These are phyloP conservation scores for Gila orcuttii DNA, from an alignment of 2,113 vertebrate species.

Conservation along the genomic window DNA sequence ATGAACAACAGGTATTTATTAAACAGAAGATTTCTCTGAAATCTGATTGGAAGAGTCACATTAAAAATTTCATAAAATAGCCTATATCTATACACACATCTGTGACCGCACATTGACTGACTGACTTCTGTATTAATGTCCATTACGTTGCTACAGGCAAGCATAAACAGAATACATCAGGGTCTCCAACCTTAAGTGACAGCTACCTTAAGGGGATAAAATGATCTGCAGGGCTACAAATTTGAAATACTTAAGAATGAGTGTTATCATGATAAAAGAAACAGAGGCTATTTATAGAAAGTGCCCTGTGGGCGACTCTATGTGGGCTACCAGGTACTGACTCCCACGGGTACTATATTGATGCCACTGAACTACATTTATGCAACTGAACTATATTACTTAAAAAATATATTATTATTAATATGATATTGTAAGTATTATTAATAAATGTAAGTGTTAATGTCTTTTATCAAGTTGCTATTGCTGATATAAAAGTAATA, in stretches of 20 bases:
- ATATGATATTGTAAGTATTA: background rate
- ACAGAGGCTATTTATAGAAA: background rate
- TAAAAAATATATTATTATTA: background rate
- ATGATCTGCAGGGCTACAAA: background rate
- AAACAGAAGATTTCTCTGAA: background rate
- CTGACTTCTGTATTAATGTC: background rate
- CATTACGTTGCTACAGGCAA: background rate
- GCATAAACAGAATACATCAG: background rate
- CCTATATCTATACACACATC: background rate
- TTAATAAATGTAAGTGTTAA: no score
- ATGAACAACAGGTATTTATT: background rate
- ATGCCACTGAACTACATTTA: background rate
- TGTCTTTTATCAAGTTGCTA: background rate
- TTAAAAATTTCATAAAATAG: background rate
- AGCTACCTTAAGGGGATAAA: background rate
- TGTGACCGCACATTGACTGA: background rate
- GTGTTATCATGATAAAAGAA: background rate
- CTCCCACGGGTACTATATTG: background rate
- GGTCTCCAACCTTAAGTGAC: background rate
- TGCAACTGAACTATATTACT: background rate
- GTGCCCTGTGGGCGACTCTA: background rate
- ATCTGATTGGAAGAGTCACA: background rate
- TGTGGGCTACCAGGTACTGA: conserved; percentile 6
- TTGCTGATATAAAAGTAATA: background rate
- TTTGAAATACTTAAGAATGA: background rate